A percentile compares a stretch with the other conserved stretches of the same genome.
These are phyloP conservation scores for Garra rufa DNA, from an alignment of 2,113 vertebrate species.

Conservation along the genomic window DNA sequence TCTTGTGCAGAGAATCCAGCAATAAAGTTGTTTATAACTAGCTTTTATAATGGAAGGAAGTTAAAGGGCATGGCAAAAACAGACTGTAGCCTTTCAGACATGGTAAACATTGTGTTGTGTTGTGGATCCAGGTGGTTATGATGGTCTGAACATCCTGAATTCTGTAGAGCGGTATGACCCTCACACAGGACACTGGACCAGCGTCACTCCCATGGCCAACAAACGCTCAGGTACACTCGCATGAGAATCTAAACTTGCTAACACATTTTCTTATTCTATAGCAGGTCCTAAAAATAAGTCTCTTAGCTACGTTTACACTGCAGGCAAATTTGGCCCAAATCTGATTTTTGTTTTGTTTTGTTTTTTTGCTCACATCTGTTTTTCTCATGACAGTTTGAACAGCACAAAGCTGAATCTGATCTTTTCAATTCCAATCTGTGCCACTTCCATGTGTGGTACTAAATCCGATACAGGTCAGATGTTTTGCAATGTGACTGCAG, in stretches of 20 bases:
- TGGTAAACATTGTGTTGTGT: conserved; percentile 4
- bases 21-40: not conserved
- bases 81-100: not conserved
- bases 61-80: not conserved
- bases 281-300: too few relatives aligned
- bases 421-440: too few relatives aligned
- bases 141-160: conserved; percentile 96
- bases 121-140: conserved; percentile 87
- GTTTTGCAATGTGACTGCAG: too few relatives aligned
- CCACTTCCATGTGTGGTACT: too few relatives aligned
- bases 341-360: too few relatives aligned
- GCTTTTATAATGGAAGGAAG: not conserved
- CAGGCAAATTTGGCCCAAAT: too few relatives aligned
- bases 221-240: conserved; percentile 86
- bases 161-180: conserved; percentile 98
- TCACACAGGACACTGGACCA: conserved; percentile 98
- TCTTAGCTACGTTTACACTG: too few relatives aligned
- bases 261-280: too few relatives aligned
- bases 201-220: conserved; percentile 96
- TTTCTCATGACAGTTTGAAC: too few relatives aligned
- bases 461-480: too few relatives aligned
- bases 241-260: not conserved
- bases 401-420: too few relatives aligned
- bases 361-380: too few relatives aligned
- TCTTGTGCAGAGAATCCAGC: not conserved